Percentiles rank a stretch among this genome's conserved stretches.
Evolutionary conservation across 2,888 invertebrate species (phyloP).

Genomic region (Rhorus exstirpatorius): DNA sequence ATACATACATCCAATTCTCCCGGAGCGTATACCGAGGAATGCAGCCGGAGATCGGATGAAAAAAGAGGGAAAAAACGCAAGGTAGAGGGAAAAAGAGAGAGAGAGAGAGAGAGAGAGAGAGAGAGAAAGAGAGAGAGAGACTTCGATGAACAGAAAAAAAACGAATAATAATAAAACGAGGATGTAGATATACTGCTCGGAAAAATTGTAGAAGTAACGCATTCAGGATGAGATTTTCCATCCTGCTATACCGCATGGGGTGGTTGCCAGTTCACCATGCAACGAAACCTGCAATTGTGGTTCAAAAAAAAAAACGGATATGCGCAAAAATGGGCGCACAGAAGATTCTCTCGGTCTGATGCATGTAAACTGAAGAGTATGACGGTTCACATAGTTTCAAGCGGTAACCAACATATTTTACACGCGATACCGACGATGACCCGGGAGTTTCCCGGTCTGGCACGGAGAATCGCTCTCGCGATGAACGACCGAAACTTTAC

Average conservation of each 20-base stretch:
- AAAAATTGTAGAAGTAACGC: slow-evolving; percentile 44
- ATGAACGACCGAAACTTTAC: slow-evolving; percentile 55
- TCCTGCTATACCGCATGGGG: slow-evolving; percentile 2
- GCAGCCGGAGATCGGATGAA: slow-evolving; percentile 20
- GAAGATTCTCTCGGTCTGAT: slow-evolving; percentile 1
- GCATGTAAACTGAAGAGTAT: not conserved
- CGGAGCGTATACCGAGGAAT: slow-evolving; percentile 21
- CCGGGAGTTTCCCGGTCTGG: slow-evolving; percentile 36
- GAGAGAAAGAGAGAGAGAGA: slow-evolving; percentile 3
- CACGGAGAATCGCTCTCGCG: not conserved
- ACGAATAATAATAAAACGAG: slow-evolving; percentile 49
- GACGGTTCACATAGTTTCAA: not conserved
- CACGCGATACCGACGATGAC: slow-evolving; percentile 27
- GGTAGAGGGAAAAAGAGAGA: not conserved
- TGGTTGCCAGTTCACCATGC: slow-evolving; percentile 43
- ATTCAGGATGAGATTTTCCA: slow-evolving; percentile 33
- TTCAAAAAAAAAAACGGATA: not conserved
- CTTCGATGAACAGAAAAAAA: slow-evolving; percentile 30
- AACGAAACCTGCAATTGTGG: slow-evolving; percentile 22
- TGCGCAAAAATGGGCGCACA: slow-evolving; percentile 6
- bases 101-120: not conserved
- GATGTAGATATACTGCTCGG: slow-evolving; percentile 16
- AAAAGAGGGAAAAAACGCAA: not conserved
- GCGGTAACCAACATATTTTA: slow-evolving; percentile 30
- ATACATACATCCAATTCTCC: not conserved